These are phyloP conservation scores for Dendropsophus ebraccatus DNA, from an alignment of 2,113 vertebrate species.

Conservation along the genomic window DNA sequence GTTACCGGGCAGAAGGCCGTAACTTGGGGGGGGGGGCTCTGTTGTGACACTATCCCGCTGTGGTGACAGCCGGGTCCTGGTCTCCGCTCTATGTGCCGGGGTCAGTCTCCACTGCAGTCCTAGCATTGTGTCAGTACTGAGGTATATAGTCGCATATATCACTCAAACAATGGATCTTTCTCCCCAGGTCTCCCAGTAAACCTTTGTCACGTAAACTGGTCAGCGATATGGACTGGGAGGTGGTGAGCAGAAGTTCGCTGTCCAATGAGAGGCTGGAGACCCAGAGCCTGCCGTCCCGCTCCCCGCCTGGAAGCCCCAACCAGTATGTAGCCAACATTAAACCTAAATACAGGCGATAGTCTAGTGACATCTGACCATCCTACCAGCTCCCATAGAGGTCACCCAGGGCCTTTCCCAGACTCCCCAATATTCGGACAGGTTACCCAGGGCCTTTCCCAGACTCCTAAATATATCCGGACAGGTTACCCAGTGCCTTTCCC, in stretches of 20 bases:
- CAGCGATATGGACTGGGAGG: constrained; percentile 91
- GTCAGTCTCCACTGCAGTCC: not conserved
- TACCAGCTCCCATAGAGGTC: too few species aligned
- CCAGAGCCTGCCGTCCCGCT: constrained; percentile 92
- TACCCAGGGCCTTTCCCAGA: too few species aligned
- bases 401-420: too few species aligned
- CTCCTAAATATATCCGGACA: too few species aligned
- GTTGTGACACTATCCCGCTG: not conserved
- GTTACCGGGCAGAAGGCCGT: not conserved
- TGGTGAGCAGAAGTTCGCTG: constrained; percentile 91
- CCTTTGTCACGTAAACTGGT: constrained; percentile 89
- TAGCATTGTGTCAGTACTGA: too few species aligned
- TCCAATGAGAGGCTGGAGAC: constrained; percentile 95
- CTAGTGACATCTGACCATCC: too few species aligned
- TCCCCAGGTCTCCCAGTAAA: constrained; percentile 92
- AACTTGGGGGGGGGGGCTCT: not conserved
- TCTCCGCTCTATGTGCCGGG: not conserved
- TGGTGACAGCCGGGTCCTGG: not conserved
- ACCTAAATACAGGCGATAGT: too few species aligned
- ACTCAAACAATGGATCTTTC: constrained; percentile 29
- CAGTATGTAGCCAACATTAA: too few species aligned
- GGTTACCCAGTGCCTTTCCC: too few species aligned
- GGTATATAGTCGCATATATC: too few species aligned
- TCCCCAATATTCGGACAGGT: too few species aligned
- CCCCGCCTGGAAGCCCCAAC: constrained; percentile 95